A percentile compares a stretch with the other conserved stretches of the same genome.
Evolutionary conservation across 2,888 invertebrate genomes (phyloP).

Genomic region (Cactoblastis cactorum): DNA sequence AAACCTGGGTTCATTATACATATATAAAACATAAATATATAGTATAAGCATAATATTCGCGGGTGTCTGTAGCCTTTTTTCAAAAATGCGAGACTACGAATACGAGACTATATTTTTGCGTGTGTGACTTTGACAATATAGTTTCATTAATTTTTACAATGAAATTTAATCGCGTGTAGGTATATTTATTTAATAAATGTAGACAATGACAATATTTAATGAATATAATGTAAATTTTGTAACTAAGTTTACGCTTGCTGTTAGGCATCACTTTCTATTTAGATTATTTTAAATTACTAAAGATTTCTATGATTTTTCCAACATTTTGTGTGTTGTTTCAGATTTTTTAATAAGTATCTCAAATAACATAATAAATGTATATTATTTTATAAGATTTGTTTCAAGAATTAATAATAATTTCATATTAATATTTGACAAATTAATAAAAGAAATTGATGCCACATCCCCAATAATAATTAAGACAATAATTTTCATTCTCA

Average conservation of each 20-base stretch:
- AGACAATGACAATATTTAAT: constrained; percentile 17
- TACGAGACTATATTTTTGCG: constrained; percentile 35
- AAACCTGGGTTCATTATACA: too few relatives aligned
- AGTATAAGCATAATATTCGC: neutral
- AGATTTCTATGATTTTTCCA: too few relatives aligned
- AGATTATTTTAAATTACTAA: too few relatives aligned
- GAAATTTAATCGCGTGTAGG: constrained; percentile 12
- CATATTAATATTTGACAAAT: neutral
- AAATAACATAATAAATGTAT: too few relatives aligned
- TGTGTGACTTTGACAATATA: constrained; percentile 72
- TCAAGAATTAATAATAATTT: too few relatives aligned
- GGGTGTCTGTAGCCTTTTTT: neutral
- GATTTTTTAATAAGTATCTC: too few relatives aligned
- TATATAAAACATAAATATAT: neutral
- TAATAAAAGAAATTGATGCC: neutral
- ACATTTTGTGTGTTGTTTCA: too few relatives aligned
- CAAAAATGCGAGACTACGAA: constrained; percentile 15
- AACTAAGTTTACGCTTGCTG: too few relatives aligned
- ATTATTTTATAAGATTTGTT: too few relatives aligned
- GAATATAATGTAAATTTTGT: neutral
- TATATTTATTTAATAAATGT: constrained; percentile 13
- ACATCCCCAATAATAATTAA: constrained; percentile 12
- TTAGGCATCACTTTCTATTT: too few relatives aligned
- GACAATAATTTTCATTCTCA: constrained; percentile 35
- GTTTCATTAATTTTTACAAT: constrained; percentile 32